Base-by-base conservation (phyloP, 2,888 invertebrate genomes). In the Mythimna ferrago region DNA sequence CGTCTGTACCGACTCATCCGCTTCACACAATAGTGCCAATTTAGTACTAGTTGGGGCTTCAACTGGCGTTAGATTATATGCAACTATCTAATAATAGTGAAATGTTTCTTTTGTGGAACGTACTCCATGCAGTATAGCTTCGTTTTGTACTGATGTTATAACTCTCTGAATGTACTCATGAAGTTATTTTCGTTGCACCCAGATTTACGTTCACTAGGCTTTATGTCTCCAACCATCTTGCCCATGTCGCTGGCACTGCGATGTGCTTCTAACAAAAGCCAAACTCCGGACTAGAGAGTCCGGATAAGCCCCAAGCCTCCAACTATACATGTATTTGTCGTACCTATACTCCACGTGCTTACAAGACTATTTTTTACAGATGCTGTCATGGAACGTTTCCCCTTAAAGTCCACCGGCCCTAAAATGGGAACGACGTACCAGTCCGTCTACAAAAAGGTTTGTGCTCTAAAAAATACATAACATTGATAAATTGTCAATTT, bases 401-500 rank as follows among this genome's bases (percentile, higher is more conserved):
- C 96, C 44, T 87, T 96, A 56, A 96, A 95, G 87, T 93, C 94
- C 54, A 93, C 95, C 48, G 87, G 86, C 76, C 86, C 92, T 61
- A 95, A 94, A 86, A 91, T 94, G 92, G 90, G 91, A 63, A 88
- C 94, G 54, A 95, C 95, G n/a, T 96, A 96, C 81, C 96, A 96
- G 86, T 96, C 96, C 2, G 95, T 95, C 65, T 94, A 91, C 74
- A 96, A 95, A 87, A 96, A 95, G 94, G 96, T 96, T 89, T 76
- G 83, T 80, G 48, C 16, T 48, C 48, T 48, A 48, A 48, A 48
- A 16, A 16, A 3, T 0, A 48, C 16, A 44, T 16, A 48, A 0
- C 16, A 48, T 16, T 26, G 26, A n/a, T n/a, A n/a, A n/a, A n/a
- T n/a, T n/a, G n/a, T n/a, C n/a, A n/a, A n/a, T n/a, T n/a, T n/a